Percentiles rank a stretch among this genome's conserved stretches.
phyloP scores from a whole-genome alignment of 2,888 invertebrate genomes.

The Scaptomyza cyrtandrae region DNA sequence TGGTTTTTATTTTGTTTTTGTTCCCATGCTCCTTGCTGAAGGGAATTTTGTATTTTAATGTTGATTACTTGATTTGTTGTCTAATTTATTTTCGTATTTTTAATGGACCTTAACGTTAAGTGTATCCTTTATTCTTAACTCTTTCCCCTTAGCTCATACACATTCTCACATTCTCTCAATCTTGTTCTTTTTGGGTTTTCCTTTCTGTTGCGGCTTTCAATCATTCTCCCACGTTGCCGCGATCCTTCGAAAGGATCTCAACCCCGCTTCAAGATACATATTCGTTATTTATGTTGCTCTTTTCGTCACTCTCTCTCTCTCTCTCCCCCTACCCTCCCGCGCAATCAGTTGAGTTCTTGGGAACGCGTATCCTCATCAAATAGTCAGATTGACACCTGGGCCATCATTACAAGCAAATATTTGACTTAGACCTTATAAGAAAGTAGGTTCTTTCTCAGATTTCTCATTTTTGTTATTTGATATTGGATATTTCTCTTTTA shows the following conservation, averaged over 20 bases:
- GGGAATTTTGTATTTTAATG: slow-evolving; percentile 45
- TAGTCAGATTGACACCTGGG: slow-evolving; percentile 60
- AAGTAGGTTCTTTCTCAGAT: slow-evolving; percentile 15
- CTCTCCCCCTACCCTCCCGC: slow-evolving; percentile 10
- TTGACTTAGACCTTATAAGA: slow-evolving; percentile 13
- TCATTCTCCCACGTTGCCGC: slow-evolving; percentile 66
- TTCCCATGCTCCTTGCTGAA: slow-evolving; percentile 58
- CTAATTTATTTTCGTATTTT: slow-evolving; percentile 6
- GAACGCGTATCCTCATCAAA: slow-evolving; percentile 54
- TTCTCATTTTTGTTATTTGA: slow-evolving; percentile 29
- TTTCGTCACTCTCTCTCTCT: too few relatives aligned
- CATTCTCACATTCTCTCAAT: not conserved
- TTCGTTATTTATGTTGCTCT: slow-evolving; percentile 49
- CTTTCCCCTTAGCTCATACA: slow-evolving; percentile 42
- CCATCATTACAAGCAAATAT: slow-evolving; percentile 60
- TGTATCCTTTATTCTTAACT: slow-evolving; percentile 34
- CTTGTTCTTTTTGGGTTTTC: not conserved
- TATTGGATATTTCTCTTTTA: slow-evolving; percentile 8
- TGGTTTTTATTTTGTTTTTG: slow-evolving; percentile 51
- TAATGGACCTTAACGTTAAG: slow-evolving; percentile 61
- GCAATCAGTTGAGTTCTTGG: slow-evolving; percentile 41
- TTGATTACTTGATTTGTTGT: slow-evolving; percentile 36
- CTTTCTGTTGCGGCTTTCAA: not conserved
- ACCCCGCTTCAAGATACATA: slow-evolving; percentile 59
- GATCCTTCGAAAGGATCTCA: slow-evolving; percentile 56